Evolutionary conservation across 2,797 vertebrate genomes (phyloP).

Genomic region (Trichosurus vulpecula): DNA sequence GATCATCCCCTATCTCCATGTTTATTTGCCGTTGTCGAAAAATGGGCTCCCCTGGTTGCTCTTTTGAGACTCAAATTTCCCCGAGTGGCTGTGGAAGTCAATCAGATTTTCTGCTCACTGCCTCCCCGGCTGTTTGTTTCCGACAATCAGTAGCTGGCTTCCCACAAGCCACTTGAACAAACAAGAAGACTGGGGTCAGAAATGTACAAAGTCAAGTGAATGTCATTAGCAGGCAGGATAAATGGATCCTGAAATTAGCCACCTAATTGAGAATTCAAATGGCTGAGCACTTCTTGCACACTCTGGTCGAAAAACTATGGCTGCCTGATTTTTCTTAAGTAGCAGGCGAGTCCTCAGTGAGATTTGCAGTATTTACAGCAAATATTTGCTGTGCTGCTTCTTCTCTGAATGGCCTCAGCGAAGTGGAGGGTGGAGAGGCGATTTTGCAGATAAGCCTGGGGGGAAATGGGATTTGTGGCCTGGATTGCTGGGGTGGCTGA

Average conservation of each 20-base stretch:
- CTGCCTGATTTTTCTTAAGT: slow-evolving; percentile 81
- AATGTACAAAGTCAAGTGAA: slow-evolving; percentile 81
- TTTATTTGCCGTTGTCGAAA: background rate
- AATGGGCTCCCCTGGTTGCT: background rate
- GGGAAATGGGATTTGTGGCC: background rate
- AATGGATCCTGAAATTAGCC: slow-evolving; percentile 76
- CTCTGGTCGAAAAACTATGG: slow-evolving; percentile 82
- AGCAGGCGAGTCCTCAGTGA: slow-evolving; percentile 58
- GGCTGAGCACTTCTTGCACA: slow-evolving; percentile 48
- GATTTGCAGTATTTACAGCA: background rate
- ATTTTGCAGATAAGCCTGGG: background rate
- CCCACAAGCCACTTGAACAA: background rate
- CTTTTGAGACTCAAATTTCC: background rate
- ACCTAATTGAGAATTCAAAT: slow-evolving; percentile 83
- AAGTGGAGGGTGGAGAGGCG: background rate
- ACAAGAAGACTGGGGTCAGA: slow-evolving; percentile 57
- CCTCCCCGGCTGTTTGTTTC: background rate
- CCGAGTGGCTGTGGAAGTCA: background rate
- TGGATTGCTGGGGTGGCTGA: background rate
- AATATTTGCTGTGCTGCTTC: slow-evolving; percentile 16
- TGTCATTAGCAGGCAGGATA: slow-evolving; percentile 74
- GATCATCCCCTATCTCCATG: background rate
- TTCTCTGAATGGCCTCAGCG: slow-evolving; percentile 29
- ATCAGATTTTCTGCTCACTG: background rate
- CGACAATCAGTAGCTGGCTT: background rate